Evolutionary conservation across 1,140 invertebrate species (phyloP), one percentile per base, ranked within the genome.

Genomic region (Cecropterus lyciades): DNA sequence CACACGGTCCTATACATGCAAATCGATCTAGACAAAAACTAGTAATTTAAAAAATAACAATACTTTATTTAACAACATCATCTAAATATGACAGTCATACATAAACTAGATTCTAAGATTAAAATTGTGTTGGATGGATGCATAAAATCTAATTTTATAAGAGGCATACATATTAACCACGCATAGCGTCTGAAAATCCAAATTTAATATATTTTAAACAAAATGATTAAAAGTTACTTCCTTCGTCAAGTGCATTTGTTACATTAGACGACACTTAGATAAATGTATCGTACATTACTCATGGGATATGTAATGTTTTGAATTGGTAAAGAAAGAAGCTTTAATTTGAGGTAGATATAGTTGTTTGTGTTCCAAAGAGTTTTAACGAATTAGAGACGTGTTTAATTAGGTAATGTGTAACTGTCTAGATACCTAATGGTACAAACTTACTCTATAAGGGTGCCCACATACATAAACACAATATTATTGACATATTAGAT

Each of bases 321-420:
- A 80, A 85, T 75, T 91, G 88, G 88, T 91, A 91, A 91, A 82
- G 55, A 82, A 79, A 69, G 78, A 91, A 89, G 88, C 88, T 91
- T 91, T 91, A 91, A 91, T 91, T 91, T 91, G 84, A 70, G 76
- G 85, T 91, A 91, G 88, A 79, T 62, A 70, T 89, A 87, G 85
- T 80, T 72, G 82, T 81, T 87, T 91, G 83, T 88, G 83, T 91
- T 89, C 81, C 77, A 69, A 79, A 85, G 72, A 80, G 77, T 85
- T 84, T 80, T 84, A 85, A 83, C 65, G 67, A 76, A 70, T 66
- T 82, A 85, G 77, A 46, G 66, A 79, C 51, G 67, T 75, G 68
- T 79, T 68, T 68, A 56, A 43, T 24, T 57, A 73, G 73, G 65
- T 74, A 75, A 72, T 60, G 63, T n/a, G n/a, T n/a, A n/a, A n/a